phyloP scores from a whole-genome alignment of 1,140 invertebrate genomes.

The Sitodiplosis mosellana region DNA sequence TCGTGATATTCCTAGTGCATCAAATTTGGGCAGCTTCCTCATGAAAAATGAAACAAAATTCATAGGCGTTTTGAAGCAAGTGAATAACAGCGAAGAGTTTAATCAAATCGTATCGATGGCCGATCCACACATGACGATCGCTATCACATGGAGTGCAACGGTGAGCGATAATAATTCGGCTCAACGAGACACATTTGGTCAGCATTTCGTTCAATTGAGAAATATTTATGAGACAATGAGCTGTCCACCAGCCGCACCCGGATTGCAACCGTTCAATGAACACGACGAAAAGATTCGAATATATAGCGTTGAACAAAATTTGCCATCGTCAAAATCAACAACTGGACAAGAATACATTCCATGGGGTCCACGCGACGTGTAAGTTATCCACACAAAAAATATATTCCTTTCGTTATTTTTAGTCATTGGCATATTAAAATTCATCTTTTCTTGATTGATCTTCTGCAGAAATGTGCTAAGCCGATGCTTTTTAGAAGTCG shows the following conservation, averaged over 20 bases:
- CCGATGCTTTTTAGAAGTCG: too few relatives aligned
- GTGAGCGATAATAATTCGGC: conserved; percentile 9
- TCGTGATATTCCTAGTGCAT: background rate
- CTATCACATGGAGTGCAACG: conserved; percentile 16
- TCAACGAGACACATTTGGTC: conserved; percentile 13
- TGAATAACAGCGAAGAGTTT: conserved; percentile 18
- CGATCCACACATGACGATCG: conserved; percentile 17
- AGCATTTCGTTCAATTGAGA: conserved; percentile 20
- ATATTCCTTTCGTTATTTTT: background rate
- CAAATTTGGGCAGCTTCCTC: conserved; percentile 17
- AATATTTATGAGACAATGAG: conserved; percentile 15
- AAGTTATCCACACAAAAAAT: background rate
- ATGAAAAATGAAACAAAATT: conserved; percentile 19
- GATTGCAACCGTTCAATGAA: background rate
- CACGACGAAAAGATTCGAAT: conserved; percentile 1
- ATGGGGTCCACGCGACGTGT: background rate
- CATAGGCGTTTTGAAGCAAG: conserved; percentile 9
- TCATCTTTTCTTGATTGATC: too few relatives aligned
- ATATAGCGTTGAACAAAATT: conserved; percentile 5
- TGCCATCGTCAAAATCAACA: conserved; percentile 7
- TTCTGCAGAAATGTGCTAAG: too few relatives aligned
- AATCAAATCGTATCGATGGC: conserved; percentile 14
- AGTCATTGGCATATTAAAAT: too few relatives aligned
- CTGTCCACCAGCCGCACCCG: conserved; percentile 10
- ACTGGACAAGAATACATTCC: conserved; percentile 6